Evolutionary conservation across 2,888 invertebrate species (phyloP).

Genomic region (Apamea sordens): DNA sequence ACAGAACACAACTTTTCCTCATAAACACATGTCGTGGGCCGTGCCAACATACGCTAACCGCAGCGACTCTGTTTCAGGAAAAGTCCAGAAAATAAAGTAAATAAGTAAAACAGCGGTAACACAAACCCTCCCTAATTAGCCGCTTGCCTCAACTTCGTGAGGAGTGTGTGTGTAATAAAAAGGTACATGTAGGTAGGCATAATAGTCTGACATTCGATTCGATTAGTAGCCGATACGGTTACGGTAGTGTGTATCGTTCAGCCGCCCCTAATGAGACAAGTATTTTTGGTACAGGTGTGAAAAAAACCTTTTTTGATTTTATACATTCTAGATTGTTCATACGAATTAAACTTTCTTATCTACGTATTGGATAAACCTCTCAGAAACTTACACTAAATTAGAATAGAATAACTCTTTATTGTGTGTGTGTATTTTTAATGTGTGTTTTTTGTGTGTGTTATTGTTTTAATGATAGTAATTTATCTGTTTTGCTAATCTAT

Average conservation of each 20-base stretch:
- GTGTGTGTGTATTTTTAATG: background rate
- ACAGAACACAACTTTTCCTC: slow-evolving; percentile 33
- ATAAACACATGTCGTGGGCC: slow-evolving; percentile 8
- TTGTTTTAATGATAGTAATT: background rate
- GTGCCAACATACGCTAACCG: slow-evolving; percentile 33
- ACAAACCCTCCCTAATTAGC: slow-evolving; percentile 46
- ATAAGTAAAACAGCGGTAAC: slow-evolving; percentile 42
- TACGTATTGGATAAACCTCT: background rate
- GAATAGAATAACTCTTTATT: background rate
- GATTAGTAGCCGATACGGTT: slow-evolving; percentile 71
- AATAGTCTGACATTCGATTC: slow-evolving; percentile 71
- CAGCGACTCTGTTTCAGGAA: slow-evolving; percentile 25
- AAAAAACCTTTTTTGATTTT: background rate
- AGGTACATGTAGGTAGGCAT: background rate
- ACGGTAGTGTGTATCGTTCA: slow-evolving; percentile 49
- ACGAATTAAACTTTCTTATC: background rate
- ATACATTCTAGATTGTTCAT: background rate
- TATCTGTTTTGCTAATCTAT: no score
- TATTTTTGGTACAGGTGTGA: slow-evolving; percentile 27
- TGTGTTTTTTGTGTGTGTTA: background rate
- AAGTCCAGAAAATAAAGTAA: slow-evolving; percentile 46
- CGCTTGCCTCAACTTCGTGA: slow-evolving; percentile 38
- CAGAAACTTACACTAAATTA: background rate
- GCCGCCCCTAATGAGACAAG: slow-evolving; percentile 39
- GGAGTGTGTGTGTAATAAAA: slow-evolving; percentile 27